Evolutionary conservation across 2,113 vertebrate genomes (phyloP).

Genomic region (Stomatorhinus ivindoensis): DNA sequence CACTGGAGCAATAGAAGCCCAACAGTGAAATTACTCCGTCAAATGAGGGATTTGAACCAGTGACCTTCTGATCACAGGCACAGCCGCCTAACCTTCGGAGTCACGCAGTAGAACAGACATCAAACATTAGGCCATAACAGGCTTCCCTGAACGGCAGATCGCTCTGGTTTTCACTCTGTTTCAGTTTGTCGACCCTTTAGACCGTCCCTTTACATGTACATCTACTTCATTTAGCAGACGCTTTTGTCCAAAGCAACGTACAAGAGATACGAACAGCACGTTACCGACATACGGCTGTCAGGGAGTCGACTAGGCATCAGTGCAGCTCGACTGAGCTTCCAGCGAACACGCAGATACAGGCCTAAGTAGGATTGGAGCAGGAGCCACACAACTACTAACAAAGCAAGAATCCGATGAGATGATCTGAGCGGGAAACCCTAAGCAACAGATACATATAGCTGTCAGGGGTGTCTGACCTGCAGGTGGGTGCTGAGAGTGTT

Average conservation of each 20-base stretch:
- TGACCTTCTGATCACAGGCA: too few species aligned
- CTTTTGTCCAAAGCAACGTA: background rate
- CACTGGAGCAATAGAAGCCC: too few species aligned
- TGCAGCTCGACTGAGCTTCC: background rate
- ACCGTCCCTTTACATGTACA: background rate
- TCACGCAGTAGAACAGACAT: too few species aligned
- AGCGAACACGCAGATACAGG: background rate
- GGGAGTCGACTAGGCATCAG: background rate
- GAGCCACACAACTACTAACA: background rate
- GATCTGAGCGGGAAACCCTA: background rate
- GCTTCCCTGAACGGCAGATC: background rate
- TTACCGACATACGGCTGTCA: background rate
- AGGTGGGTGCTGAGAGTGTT: constrained; percentile 29
- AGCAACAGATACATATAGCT: background rate
- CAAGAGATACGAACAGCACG: background rate
- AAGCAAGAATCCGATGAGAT: background rate
- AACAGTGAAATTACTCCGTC: too few species aligned
- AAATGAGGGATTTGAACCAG: too few species aligned
- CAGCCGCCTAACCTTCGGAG: too few species aligned
- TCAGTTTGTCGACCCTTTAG: background rate
- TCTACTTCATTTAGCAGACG: background rate
- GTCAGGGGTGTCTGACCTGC: constrained; percentile 36
- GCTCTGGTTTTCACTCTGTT: background rate
- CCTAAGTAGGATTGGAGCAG: background rate
- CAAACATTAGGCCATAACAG: too few species aligned